Evolutionary conservation across 2,113 vertebrate genomes (phyloP).

Genomic region (Thymallus thymallus): DNA sequence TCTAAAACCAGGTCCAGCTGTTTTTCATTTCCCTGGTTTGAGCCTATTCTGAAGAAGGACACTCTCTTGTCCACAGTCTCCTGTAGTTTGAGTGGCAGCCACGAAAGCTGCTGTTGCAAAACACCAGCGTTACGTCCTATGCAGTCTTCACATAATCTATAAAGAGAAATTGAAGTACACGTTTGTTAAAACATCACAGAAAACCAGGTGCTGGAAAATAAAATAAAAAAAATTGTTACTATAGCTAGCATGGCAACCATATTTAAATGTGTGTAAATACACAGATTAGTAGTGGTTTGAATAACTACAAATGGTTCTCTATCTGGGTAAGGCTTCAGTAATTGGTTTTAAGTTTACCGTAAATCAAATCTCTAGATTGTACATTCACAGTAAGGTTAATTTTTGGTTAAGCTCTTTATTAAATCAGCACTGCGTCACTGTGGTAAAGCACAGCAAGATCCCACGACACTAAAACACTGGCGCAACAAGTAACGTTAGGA

Average conservation of each 20-base stretch:
- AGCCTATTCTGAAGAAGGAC: constrained; percentile 77
- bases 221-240: too few species aligned
- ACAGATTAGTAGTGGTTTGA: background rate
- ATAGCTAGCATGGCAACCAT: background rate
- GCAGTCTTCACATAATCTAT: constrained; percentile 85
- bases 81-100: constrained; percentile 79
- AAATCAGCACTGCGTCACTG: background rate
- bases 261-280: background rate
- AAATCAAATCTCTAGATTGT: background rate
- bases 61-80: constrained; percentile 80
- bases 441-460: background rate
- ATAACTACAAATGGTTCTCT: background rate
- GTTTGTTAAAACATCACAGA: background rate
- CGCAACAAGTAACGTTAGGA: background rate
- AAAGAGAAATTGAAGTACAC: background rate
- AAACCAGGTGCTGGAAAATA: background rate
- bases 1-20: constrained; percentile 44
- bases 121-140: constrained; percentile 78
- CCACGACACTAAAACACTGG: background rate
- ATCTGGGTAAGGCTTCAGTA: background rate
- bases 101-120: constrained; percentile 72
- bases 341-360: background rate
- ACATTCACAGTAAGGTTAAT: too few species aligned
- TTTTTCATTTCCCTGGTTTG: constrained; percentile 14
- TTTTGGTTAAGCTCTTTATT: constrained; percentile 31